Evolutionary conservation across 2,797 vertebrate genomes (phyloP).

Genomic region (Champsocephalus gunnari): DNA sequence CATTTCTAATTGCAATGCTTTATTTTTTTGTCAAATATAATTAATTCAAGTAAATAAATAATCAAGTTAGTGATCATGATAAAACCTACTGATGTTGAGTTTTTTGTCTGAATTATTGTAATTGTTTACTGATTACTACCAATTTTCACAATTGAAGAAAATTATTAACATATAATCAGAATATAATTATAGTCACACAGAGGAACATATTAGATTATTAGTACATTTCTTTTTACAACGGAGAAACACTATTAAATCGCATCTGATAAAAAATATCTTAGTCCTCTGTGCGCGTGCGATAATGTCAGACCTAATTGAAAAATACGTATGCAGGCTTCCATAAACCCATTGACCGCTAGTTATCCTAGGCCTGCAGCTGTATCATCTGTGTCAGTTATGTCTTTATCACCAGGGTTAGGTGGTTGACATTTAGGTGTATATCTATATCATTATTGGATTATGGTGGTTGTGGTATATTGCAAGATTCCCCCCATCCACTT

Average conservation of each 20-base stretch:
- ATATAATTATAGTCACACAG: background rate
- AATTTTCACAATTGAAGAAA: background rate
- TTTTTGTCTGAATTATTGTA: background rate
- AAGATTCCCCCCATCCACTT: constrained; percentile 24
- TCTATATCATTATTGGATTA: constrained; percentile 51
- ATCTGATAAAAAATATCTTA: background rate
- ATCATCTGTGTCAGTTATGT: constrained; percentile 21
- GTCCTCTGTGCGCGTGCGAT: background rate
- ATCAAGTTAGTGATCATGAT: background rate
- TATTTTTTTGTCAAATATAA: background rate
- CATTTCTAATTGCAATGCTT: background rate
- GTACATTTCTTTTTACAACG: background rate
- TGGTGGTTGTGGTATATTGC: constrained; percentile 46
- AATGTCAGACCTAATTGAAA: constrained; percentile 17
- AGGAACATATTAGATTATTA: background rate
- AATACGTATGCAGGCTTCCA: background rate
- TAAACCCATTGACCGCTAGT: constrained; percentile 9
- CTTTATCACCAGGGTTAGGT: constrained; percentile 38
- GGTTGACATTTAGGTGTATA: constrained; percentile 23
- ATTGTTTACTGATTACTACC: background rate
- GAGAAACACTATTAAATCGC: background rate
- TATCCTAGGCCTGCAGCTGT: background rate
- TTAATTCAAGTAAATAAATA: background rate
- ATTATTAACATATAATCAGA: background rate
- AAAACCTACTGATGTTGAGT: background rate